phyloP scores from a whole-genome alignment of 2,888 invertebrate species.

The Xanthia togata region DNA sequence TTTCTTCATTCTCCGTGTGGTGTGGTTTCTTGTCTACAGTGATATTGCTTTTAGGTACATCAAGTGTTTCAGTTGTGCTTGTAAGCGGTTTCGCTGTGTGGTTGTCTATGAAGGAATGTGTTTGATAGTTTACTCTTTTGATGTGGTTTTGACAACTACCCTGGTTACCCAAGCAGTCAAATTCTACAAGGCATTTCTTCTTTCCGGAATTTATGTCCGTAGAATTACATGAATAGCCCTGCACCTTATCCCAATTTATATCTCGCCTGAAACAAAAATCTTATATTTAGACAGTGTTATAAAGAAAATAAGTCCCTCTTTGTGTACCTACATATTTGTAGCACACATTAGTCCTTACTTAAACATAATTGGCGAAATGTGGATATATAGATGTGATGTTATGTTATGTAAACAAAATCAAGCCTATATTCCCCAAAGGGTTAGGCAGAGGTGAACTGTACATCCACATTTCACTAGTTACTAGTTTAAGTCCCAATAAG shows the following conservation, averaged over 20 bases:
- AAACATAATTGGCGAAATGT: neutral
- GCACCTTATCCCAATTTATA: constrained; percentile 18
- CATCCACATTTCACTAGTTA: too few species aligned
- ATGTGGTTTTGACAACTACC: neutral
- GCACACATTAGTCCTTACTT: too few species aligned
- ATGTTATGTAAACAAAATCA: neutral
- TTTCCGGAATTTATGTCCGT: neutral
- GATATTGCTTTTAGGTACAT: neutral
- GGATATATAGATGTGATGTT: neutral
- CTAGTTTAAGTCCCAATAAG: neutral
- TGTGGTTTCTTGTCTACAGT: neutral
- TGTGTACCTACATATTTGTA: neutral
- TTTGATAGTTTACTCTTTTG: neutral
- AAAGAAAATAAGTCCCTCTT: neutral
- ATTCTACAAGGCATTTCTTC: constrained; percentile 40
- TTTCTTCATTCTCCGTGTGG: neutral
- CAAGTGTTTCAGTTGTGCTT: neutral
- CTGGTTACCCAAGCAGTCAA: neutral
- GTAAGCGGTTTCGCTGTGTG: neutral
- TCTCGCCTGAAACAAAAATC: constrained; percentile 22
- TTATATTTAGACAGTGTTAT: neutral
- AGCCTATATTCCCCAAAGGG: neutral
- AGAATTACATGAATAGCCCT: constrained; percentile 21
- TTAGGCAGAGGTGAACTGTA: neutral
- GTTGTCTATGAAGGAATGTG: constrained; percentile 2